Evolutionary conservation across 2,888 invertebrate species (phyloP).

Genomic region (Phragmatobia fuliginosa): DNA sequence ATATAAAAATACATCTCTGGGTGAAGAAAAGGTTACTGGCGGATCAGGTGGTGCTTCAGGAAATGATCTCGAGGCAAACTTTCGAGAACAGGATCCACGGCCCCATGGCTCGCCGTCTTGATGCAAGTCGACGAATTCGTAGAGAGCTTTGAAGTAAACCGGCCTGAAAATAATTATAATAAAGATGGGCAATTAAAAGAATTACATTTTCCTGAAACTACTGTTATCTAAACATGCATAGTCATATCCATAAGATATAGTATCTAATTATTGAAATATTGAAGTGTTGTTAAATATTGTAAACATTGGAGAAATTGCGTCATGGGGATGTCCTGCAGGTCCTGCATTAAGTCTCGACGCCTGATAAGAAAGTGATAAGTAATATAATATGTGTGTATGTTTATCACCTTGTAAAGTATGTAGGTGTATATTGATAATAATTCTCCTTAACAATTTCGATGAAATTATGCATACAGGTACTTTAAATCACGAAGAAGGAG

Average conservation of each 20-base stretch:
- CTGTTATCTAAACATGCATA: too few relatives aligned
- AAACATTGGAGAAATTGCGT: background rate
- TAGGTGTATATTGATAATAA: too few relatives aligned
- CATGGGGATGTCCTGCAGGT: background rate
- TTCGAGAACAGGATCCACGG: conserved; percentile 91
- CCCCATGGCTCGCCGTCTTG: conserved; percentile 94
- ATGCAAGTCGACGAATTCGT: conserved; percentile 95
- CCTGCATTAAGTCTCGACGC: background rate
- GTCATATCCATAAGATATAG: too few relatives aligned
- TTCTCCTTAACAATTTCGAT: too few relatives aligned
- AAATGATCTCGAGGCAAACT: conserved; percentile 89
- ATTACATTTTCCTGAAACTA: too few relatives aligned
- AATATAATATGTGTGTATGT: background rate
- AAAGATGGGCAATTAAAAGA: background rate
- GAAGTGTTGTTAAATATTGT: accelerated
- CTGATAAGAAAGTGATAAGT: background rate
- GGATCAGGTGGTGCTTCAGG: conserved; percentile 87
- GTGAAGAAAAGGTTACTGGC: conserved; percentile 92
- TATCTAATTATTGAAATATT: background rate
- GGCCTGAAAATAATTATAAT: conserved; percentile 86
- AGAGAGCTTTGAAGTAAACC: conserved; percentile 93
- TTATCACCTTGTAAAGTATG: too few relatives aligned
- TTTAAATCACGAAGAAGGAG: too few relatives aligned
- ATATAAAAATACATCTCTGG: conserved; percentile 94
- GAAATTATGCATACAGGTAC: too few relatives aligned